A percentile compares a stretch with the other conserved stretches of the same genome.
Conservation (phyloP, 2,888 invertebrate genomes). For the Malacosoma neustria region DNA sequence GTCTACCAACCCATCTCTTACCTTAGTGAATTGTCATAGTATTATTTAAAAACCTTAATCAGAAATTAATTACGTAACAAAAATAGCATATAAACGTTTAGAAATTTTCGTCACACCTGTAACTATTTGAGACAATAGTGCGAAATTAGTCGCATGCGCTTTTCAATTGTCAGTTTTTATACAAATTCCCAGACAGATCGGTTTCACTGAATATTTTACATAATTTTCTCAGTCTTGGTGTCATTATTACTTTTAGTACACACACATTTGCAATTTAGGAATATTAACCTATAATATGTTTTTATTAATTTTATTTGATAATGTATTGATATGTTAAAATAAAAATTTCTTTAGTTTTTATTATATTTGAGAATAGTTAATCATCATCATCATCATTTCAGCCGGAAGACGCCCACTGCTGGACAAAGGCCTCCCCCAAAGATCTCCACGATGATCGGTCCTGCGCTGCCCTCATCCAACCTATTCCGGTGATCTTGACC, state of each 20-base stretch:
- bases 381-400: too few relatives aligned
- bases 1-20: too few relatives aligned
- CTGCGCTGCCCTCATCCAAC: too few relatives aligned
- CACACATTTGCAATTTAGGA: too few relatives aligned
- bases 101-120: constrained; percentile 2
- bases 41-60: too few relatives aligned
- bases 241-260: background rate
- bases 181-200: constrained; percentile 9
- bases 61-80: background rate
- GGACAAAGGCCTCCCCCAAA: too few relatives aligned
- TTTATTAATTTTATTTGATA: background rate
- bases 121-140: background rate
- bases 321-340: background rate
- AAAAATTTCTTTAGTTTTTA: background rate
- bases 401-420: too few relatives aligned
- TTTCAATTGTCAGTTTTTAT: constrained; percentile 4
- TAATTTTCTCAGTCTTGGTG: constrained; percentile 3
- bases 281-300: background rate
- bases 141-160: background rate
- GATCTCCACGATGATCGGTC: too few relatives aligned
- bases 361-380: too few relatives aligned
- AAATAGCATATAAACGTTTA: constrained; percentile 3
- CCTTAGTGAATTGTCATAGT: too few relatives aligned
- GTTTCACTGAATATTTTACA: constrained; percentile 11
- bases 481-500: too few relatives aligned